A percentile compares a stretch with the other conserved stretches of the same genome.
Conservation (phyloP, 2,113 vertebrate species). For the Coptodon rendalli region DNA sequence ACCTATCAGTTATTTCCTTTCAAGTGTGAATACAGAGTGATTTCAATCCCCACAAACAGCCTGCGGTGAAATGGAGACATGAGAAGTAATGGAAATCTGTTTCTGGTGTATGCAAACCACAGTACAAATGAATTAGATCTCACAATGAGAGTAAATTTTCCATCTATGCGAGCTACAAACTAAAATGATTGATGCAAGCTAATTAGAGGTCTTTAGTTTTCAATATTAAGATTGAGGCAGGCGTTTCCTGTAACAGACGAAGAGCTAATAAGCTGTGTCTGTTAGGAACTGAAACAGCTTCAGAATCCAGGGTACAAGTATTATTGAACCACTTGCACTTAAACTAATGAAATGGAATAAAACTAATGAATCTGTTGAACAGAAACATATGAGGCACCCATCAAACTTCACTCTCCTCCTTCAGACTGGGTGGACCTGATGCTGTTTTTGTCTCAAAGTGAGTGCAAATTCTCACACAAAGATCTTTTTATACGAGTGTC, state of each 20-base stretch:
- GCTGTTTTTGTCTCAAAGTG: background rate
- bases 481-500: background rate
- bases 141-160: background rate
- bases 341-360: background rate
- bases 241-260: background rate
- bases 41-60: background rate
- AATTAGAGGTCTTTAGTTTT: background rate
- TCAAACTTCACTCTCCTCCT: background rate
- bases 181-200: background rate
- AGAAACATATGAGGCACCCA: background rate
- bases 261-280: background rate
- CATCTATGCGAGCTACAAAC: background rate
- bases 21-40: background rate
- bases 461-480: slow-evolving; percentile 3
- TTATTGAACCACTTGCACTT: background rate
- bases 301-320: background rate
- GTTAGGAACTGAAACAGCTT: background rate
- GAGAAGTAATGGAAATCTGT: background rate
- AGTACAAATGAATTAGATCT: background rate
- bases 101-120: background rate
- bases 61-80: background rate
- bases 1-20: background rate
- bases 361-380: background rate
- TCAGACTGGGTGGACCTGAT: background rate
- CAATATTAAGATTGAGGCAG: background rate